phyloP scores from a whole-genome alignment of 2,888 invertebrate genomes.

The Hemicrepidius hirtus region DNA sequence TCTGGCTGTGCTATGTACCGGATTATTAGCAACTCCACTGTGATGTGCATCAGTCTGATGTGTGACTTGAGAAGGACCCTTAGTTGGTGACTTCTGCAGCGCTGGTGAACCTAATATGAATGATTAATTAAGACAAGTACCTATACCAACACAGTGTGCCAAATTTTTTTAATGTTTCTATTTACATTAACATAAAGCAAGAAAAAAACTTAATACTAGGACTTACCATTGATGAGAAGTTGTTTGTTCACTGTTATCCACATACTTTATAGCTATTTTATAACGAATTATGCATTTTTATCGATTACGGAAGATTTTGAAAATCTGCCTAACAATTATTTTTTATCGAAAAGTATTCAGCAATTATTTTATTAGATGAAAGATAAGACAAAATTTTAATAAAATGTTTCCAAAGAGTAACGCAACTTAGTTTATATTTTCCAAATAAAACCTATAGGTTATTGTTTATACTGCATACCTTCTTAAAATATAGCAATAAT shows the following conservation, averaged over 20 bases:
- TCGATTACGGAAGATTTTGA: too few species aligned
- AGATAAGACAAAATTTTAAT: too few species aligned
- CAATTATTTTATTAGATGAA: too few species aligned
- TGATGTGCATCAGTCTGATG: conserved; percentile 61
- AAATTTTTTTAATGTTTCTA: conserved; percentile 55
- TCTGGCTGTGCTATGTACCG: conserved; percentile 63
- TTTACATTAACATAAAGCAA: not conserved
- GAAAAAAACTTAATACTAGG: conserved; percentile 1
- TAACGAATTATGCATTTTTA: not conserved
- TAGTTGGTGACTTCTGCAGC: conserved; percentile 71
- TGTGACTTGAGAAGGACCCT: conserved; percentile 66
- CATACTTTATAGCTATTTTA: not conserved
- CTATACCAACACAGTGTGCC: conserved; percentile 69
- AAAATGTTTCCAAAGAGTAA: too few species aligned
- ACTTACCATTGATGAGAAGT: conserved; percentile 30
- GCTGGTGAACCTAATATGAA: conserved; percentile 72
- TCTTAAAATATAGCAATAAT: too few species aligned
- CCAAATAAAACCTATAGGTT: too few species aligned
- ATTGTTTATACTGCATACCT: too few species aligned
- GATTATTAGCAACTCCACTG: conserved; percentile 64
- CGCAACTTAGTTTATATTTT: too few species aligned
- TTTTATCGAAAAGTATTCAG: too few species aligned
- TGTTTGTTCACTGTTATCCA: not conserved
- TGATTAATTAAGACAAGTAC: conserved; percentile 71
- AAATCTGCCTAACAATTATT: too few species aligned